These are phyloP conservation scores for Zoroaster sp. DNA, from an alignment of 53 echinoderm and acorn worm species.

Conservation along the genomic window DNA sequence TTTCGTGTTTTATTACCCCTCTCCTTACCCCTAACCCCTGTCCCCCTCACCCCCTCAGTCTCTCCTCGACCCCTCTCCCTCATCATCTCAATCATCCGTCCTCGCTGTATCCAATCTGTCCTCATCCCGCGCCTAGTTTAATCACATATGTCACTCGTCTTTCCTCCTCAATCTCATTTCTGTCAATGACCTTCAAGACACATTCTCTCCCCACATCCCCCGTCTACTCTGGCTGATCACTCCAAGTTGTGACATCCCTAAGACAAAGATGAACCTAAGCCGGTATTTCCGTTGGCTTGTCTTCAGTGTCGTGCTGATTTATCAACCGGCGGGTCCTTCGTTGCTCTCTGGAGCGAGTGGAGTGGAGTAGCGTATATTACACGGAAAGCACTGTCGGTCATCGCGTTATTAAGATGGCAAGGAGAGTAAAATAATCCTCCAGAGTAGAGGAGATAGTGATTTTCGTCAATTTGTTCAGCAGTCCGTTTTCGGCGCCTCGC, in stretches of 20 bases:
- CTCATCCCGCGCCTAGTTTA: slow-evolving; percentile 34
- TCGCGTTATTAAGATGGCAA: neutral
- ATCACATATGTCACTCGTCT: slow-evolving; percentile 12
- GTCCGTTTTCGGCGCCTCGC: too few relatives aligned
- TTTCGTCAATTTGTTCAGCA: too few relatives aligned
- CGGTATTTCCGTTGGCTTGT: slow-evolving; percentile 33
- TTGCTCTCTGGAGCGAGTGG: neutral
- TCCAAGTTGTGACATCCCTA: slow-evolving; percentile 5
- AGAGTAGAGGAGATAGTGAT: too few relatives aligned
- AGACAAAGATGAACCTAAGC: slow-evolving; percentile 7
- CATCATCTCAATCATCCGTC: neutral
- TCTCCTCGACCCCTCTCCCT: neutral
- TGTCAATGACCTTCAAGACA: slow-evolving; percentile 32
- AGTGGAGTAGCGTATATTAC: neutral
- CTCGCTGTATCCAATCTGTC: neutral
- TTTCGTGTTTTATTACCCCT: neutral
- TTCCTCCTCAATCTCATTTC: slow-evolving; percentile 3
- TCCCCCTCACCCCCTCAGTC: neutral
- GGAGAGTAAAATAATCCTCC: neutral
- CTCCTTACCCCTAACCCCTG: neutral
- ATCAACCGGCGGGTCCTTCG: neutral
- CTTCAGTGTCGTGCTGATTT: neutral
- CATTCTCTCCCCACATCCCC: neutral
- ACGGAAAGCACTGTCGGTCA: neutral
- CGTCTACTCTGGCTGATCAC: neutral